Evolutionary conservation across 2,113 vertebrate genomes (phyloP).

Genomic region (Oncorhynchus keta): DNA sequence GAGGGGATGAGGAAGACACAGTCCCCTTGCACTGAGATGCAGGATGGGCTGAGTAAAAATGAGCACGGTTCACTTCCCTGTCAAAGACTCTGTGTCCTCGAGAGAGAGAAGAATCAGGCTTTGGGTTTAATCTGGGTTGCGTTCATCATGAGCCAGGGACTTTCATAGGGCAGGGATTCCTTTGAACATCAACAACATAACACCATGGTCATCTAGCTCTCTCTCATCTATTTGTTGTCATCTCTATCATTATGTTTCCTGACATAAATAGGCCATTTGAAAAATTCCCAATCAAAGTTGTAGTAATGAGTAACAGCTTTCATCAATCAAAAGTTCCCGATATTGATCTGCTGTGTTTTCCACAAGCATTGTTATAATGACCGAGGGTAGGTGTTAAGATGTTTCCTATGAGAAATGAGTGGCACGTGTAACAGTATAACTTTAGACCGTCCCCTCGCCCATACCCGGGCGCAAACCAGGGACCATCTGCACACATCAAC

Average conservation of each 20-base stretch:
- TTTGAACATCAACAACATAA: not conserved
- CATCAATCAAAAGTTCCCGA: not conserved
- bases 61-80: slow-evolving; percentile 5
- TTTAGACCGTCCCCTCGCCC: too few relatives aligned
- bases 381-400: not conserved
- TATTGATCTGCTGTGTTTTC: too few relatives aligned
- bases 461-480: too few relatives aligned
- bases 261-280: too few relatives aligned
- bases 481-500: too few relatives aligned
- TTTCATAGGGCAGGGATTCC: slow-evolving; percentile 69
- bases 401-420: not conserved
- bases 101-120: slow-evolving; percentile 47
- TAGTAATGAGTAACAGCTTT: not conserved
- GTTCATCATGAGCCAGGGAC: slow-evolving; percentile 30
- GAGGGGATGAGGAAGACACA: not conserved
- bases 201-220: too few relatives aligned
- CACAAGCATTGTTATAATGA: too few relatives aligned
- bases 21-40: not conserved
- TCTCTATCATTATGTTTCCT: too few relatives aligned
- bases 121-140: slow-evolving; percentile 64
- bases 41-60: slow-evolving; percentile 2
- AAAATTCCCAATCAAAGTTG: too few relatives aligned
- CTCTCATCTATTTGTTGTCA: too few relatives aligned
- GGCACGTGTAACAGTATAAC: too few relatives aligned
- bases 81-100: slow-evolving; percentile 49